A percentile compares a stretch with the other conserved stretches of the same genome.
These are phyloP conservation scores for Cantharis nigra DNA, from an alignment of 2,888 invertebrate species.

Conservation along the genomic window DNA sequence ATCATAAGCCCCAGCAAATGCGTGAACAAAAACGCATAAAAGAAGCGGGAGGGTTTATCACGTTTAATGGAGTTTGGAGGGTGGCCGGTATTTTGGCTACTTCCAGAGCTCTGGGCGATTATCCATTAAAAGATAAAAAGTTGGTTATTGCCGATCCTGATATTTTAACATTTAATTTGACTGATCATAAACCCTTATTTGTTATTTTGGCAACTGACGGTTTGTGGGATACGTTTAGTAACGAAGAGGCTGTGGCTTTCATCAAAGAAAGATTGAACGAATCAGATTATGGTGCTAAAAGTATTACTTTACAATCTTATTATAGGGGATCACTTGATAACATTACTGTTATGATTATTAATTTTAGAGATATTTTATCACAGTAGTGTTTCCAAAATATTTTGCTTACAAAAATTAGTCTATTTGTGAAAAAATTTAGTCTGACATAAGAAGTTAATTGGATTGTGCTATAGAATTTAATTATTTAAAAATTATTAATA, in stretches of 20 bases:
- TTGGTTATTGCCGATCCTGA: slow-evolving; percentile 96
- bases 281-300: slow-evolving; percentile 88
- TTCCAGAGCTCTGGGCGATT: slow-evolving; percentile 92
- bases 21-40: slow-evolving; percentile 90
- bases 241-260: slow-evolving; percentile 91
- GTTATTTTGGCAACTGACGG: slow-evolving; percentile 94
- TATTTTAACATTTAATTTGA: slow-evolving; percentile 87
- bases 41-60: slow-evolving; percentile 93
- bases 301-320: slow-evolving; percentile 87
- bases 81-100: slow-evolving; percentile 95
- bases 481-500: not conserved
- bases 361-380: slow-evolving; percentile 65
- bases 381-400: not conserved
- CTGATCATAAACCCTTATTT: slow-evolving; percentile 86
- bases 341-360: slow-evolving; percentile 90
- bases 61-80: slow-evolving; percentile 95
- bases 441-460: not conserved
- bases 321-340: slow-evolving; percentile 93
- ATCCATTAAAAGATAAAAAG: slow-evolving; percentile 91
- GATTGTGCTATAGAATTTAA: not conserved
- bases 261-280: slow-evolving; percentile 85
- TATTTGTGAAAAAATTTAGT: not conserved
- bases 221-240: slow-evolving; percentile 94
- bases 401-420: not conserved
- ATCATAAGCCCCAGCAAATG: slow-evolving; percentile 96